These are phyloP conservation scores for Oenanthe melanoleuca DNA, from an alignment of 2,113 vertebrate genomes.

Conservation along the genomic window DNA sequence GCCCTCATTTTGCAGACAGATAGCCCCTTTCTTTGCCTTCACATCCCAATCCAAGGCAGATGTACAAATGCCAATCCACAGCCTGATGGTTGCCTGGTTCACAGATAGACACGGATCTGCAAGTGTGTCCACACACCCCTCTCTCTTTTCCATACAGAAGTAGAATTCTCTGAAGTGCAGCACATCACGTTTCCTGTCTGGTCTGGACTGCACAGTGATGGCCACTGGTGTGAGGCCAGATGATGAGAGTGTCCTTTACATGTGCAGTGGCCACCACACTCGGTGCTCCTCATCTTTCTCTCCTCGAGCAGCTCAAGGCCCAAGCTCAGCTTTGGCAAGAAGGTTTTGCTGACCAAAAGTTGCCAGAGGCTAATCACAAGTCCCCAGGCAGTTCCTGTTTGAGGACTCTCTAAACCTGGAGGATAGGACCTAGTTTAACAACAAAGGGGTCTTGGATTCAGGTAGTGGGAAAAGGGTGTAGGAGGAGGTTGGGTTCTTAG, in stretches of 20 bases:
- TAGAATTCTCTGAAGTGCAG: neutral
- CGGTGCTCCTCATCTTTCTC: neutral
- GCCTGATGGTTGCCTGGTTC: rapidly evolving
- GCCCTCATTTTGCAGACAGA: neutral
- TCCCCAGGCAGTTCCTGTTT: neutral
- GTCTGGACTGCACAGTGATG: neutral
- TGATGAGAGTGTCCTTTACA: neutral
- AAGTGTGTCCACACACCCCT: rapidly evolving
- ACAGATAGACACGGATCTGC: neutral
- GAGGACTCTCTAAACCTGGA: neutral
- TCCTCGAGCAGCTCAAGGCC: neutral
- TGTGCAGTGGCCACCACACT: neutral
- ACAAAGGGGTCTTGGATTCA: neutral
- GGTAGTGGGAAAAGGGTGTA: neutral
- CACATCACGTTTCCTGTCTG: neutral
- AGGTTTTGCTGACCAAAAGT: neutral
- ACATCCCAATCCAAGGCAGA: neutral
- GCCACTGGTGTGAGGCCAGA: neutral
- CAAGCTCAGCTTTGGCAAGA: neutral
- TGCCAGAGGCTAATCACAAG: neutral
- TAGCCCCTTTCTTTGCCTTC: neutral
- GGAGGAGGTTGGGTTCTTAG: neutral
- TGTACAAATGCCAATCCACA: neutral
- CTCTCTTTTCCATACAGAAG: neutral
- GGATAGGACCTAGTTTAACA: neutral